Base-by-base conservation (phyloP, 2,888 invertebrate species). In the Mythimna vitellina region DNA sequence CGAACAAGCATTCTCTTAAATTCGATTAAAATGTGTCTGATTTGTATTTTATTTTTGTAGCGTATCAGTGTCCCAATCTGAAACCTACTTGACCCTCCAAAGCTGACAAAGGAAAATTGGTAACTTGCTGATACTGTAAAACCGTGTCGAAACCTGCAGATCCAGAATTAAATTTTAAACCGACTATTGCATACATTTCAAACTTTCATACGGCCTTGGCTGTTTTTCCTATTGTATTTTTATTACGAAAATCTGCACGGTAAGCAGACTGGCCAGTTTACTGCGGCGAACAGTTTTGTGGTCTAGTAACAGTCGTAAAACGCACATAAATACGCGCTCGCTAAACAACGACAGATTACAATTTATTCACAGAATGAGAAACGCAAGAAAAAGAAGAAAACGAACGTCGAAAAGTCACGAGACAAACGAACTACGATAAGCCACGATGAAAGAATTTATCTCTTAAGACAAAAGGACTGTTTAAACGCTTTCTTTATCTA, bases 361-460 rank as follows among this genome's bases (percentile, higher is more conserved):
- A 77, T 76, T 78, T 76, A 77, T 74, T 81, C 49, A 77, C 72
- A 78, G 73, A 75, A 61, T 51, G n/a, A 65, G 46, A 70, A 53
- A 67, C 32, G 10, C 56, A 49, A 70, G 32, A 32, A 54, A 70
- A 38, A 38, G 56, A 63, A 54, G 49, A n/a, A 72, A 63, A 71
- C n/a, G 29, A 62, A 57, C 8, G 22, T 32, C 29, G 62, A 69
- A 56, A 72, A 61, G 73, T 72, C 70, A 61, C 58, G 57, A 70
- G 64, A 80, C 58, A 77, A 75, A 82, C 61, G 62, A 70, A 80
- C 57, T 65, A 46, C 51, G 82, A 84, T 82, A 82, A 78, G 82
- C 57, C 53, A 73, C 68, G 69, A 58, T n/a, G 70, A 80, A 77
- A 62, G 62, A 82, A 85, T 78, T 87, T 84, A 83, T 84, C 78